These are phyloP conservation scores for Dipus sagitta DNA, from an alignment of 2,797 vertebrate species.

Conservation along the genomic window DNA sequence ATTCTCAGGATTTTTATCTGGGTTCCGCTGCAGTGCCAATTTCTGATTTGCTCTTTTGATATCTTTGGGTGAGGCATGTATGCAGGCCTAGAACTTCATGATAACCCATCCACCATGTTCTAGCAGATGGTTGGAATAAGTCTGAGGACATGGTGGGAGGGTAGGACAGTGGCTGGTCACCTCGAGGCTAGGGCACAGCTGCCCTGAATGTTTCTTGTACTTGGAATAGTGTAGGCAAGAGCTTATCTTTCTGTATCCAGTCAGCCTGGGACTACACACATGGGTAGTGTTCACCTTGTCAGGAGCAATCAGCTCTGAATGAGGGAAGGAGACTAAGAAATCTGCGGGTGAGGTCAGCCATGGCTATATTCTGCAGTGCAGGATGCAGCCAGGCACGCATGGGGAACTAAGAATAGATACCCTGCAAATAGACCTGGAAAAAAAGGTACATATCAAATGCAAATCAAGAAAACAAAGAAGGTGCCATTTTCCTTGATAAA, in stretches of 20 bases:
- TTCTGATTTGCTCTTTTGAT: too few species aligned
- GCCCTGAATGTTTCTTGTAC: not conserved
- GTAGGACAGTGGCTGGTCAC: too few species aligned
- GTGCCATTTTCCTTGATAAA: not conserved
- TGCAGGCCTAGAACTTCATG: too few species aligned
- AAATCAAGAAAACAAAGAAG: constrained; percentile 59
- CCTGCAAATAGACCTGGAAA: constrained; percentile 31
- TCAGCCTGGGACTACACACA: not conserved
- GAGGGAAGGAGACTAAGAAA: not conserved
- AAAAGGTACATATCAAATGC: not conserved
- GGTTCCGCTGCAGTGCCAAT: too few species aligned
- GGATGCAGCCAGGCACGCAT: not conserved
- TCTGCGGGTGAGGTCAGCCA: not conserved
- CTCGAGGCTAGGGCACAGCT: too few species aligned
- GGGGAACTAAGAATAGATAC: constrained; percentile 30
- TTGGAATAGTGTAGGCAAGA: not conserved
- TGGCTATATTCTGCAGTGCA: not conserved
- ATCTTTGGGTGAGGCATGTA: too few species aligned
- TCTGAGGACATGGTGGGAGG: too few species aligned
- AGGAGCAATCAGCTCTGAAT: constrained; percentile 53
- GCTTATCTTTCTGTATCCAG: constrained; percentile 11
- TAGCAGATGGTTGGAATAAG: too few species aligned
- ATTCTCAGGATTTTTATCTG: too few species aligned
- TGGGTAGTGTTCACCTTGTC: constrained; percentile 27
- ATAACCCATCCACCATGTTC: too few species aligned